Evolutionary conservation across 2,888 invertebrate species (phyloP).

Genomic region (Tortrix viridana): DNA sequence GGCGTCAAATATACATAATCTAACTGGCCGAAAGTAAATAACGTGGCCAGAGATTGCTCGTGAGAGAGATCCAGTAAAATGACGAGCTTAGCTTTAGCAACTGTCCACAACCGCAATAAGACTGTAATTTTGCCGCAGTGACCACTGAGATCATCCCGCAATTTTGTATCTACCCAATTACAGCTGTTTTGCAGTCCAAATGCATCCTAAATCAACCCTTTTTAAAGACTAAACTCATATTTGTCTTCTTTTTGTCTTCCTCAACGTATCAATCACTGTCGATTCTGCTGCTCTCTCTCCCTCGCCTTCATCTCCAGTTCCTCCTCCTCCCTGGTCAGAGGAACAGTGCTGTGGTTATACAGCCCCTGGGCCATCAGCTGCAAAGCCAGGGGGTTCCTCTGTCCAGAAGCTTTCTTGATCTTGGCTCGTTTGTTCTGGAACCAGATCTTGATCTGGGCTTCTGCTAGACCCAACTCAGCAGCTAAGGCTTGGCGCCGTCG

Average conservation of each 20-base stretch:
- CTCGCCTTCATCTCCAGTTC: slow-evolving; percentile 85
- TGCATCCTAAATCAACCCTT: neutral
- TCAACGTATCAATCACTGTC: slow-evolving; percentile 51
- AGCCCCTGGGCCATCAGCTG: slow-evolving; percentile 97
- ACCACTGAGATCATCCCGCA: too few species aligned
- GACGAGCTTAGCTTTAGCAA: too few species aligned
- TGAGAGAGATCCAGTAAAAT: too few species aligned
- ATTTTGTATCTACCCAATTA: too few species aligned
- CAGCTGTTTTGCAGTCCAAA: too few species aligned
- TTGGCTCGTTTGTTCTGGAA: slow-evolving; percentile 98
- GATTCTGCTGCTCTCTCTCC: slow-evolving; percentile 70
- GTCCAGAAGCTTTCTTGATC: slow-evolving; percentile 95
- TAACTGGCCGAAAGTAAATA: too few species aligned
- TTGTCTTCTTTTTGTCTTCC: neutral
- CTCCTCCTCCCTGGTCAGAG: slow-evolving; percentile 89
- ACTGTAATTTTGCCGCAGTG: too few species aligned
- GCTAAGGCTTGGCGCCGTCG: slow-evolving; percentile 94
- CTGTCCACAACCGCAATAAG: too few species aligned
- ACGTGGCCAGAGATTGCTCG: too few species aligned
- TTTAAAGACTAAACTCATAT: neutral
- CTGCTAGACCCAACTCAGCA: slow-evolving; percentile 95
- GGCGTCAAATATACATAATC: too few species aligned
- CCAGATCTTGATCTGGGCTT: slow-evolving; percentile 99
- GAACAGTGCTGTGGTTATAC: slow-evolving; percentile 93
- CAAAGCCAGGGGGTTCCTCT: slow-evolving; percentile 92